Conservation (phyloP, 2,888 invertebrate species). For the Dolichomitus sp. region DNA sequence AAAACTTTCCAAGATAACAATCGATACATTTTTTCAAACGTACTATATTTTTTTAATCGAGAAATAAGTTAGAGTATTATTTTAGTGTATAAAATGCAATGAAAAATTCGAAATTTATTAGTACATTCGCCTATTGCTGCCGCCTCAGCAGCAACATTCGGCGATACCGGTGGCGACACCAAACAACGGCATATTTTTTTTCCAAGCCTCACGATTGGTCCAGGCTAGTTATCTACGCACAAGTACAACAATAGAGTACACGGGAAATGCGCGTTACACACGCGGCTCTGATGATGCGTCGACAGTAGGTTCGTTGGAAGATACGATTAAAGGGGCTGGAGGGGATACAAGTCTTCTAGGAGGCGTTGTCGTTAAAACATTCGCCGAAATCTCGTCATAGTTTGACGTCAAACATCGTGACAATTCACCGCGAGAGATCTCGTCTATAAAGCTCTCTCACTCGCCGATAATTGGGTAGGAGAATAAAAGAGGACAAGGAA, state of each 20-base stretch:
- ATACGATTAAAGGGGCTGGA: neutral
- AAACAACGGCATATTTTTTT: too few relatives aligned
- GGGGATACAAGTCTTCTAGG: constrained; percentile 10
- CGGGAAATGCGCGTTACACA: neutral
- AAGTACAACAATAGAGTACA: neutral
- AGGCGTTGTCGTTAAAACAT: neutral
- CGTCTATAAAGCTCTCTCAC: neutral
- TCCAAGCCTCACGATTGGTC: neutral
- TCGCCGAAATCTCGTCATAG: constrained; percentile 31
- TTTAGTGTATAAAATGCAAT: too few relatives aligned
- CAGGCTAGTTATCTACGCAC: neutral
- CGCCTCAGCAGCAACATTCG: too few relatives aligned
- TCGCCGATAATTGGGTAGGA: neutral
- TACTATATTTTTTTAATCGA: too few relatives aligned
- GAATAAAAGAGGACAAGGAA: neutral
- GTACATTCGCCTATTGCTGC: too few relatives aligned
- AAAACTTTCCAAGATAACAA: too few relatives aligned
- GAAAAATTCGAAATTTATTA: too few relatives aligned
- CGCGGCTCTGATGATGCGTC: neutral
- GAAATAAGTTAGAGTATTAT: too few relatives aligned
- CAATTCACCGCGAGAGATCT: constrained; percentile 7
- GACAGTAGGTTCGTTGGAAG: neutral
- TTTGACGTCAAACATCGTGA: constrained; percentile 32
- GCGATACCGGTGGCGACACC: too few relatives aligned
- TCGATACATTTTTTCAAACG: too few relatives aligned